Evolutionary conservation across 30 jellyfish, hydroid and myxozoan genomes (phyloP), one percentile per base, ranked within the genome.

Genomic region (Cassiopea andromeda): DNA sequence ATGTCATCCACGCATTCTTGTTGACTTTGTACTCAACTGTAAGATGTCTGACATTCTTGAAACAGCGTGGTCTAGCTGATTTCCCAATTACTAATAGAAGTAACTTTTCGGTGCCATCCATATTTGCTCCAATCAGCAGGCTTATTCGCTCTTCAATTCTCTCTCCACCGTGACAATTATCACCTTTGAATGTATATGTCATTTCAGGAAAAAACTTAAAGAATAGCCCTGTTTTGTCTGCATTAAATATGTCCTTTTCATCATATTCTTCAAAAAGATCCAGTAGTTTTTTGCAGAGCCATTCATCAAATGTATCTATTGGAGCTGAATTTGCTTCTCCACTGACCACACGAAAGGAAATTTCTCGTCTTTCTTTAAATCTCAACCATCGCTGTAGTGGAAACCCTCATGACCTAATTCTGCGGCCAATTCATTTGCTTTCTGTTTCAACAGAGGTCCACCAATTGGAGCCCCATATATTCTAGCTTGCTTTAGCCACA

Each of bases 341-440:
- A 64, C 2, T 13, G 19, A 13, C 15, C 43, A 64, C 73, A 64
- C 43, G 8, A 13, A 4, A 17, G 8, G 43, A 5, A 64, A 17
- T 27, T 64, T 13, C 19, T 64, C 43, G 8, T 17, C 73, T 17
- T 9, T 64, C 15, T 64, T 54, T 6, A 54, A 13, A 27, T 72
- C 81, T 4, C 86, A 46, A 18, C 86, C 47, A 77, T 77, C 86
- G 77, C 73, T 77, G 47, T 45, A 77, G 38, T 27, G 38, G 38
- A 27, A 27, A 27, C 38, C 38, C 38, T 27, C 38, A 27, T 27
- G 38, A 27, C 38, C 38, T 27, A 27, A 27, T 27, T 27, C 38
- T 27, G 38, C 38, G 38, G 38, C 38, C 68, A 58, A 58, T 58
- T 58, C 8, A 58, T 58, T 58, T 58, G 68, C 68, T 14, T 58